Conservation (phyloP, 2,888 invertebrate species). For the Pachliopta kotzebuea region DNA sequence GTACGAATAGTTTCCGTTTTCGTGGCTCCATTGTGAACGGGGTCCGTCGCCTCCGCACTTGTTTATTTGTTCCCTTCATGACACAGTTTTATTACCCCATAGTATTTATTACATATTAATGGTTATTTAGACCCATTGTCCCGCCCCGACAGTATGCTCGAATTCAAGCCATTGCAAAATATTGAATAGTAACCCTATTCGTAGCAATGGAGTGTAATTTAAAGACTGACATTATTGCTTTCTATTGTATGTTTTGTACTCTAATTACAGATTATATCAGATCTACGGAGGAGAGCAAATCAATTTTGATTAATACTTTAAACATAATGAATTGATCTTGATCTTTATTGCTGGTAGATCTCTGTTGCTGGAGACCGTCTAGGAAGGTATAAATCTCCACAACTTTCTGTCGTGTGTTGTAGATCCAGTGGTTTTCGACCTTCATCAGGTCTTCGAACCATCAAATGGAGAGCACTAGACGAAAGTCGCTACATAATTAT, state of each 20-base stretch:
- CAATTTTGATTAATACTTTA: background rate
- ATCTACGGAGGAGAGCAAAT: conserved; percentile 22
- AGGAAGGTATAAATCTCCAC: too few relatives aligned
- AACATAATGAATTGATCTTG: background rate
- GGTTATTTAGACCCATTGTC: conserved; percentile 81
- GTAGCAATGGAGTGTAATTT: conserved; percentile 53
- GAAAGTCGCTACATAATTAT: too few relatives aligned
- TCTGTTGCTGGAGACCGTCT: too few relatives aligned
- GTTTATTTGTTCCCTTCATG: conserved; percentile 75
- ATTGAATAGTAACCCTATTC: conserved; percentile 59
- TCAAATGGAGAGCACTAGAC: too few relatives aligned
- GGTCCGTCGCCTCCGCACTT: conserved; percentile 65
- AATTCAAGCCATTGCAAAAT: conserved; percentile 74
- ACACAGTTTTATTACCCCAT: conserved; percentile 74
- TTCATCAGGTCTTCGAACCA: too few relatives aligned
- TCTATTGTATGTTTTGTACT: conserved; percentile 47
- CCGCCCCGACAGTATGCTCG: conserved; percentile 75
- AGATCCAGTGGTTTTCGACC: too few relatives aligned
- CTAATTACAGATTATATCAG: conserved; percentile 54
- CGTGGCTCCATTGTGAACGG: background rate
- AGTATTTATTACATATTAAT: conserved; percentile 81
- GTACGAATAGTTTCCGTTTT: background rate
- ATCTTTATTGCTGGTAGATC: too few relatives aligned
- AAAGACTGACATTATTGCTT: conserved; percentile 54
- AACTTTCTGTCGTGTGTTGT: too few relatives aligned